A percentile compares a stretch with the other conserved stretches of the same genome.
These are phyloP conservation scores for Drepanosiphum platanoidis DNA, from an alignment of 2,888 invertebrate species.

Conservation along the genomic window DNA sequence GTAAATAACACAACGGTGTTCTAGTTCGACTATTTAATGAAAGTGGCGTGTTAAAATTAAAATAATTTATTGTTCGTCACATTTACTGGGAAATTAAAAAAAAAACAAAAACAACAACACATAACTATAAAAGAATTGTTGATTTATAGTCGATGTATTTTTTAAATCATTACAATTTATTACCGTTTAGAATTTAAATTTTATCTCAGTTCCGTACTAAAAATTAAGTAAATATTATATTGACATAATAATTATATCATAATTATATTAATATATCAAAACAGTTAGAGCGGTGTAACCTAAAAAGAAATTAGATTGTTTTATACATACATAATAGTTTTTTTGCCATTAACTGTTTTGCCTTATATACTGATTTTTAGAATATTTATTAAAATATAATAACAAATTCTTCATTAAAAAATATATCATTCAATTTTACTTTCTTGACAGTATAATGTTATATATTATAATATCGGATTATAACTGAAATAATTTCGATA, in stretches of 20 bases:
- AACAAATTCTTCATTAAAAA: no score
- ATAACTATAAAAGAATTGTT: not conserved
- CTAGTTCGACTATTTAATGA: not conserved
- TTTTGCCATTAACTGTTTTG: not conserved
- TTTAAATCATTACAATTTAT: not conserved
- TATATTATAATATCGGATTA: no score
- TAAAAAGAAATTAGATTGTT: not conserved
- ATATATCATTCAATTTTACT: no score
- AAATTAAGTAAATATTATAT: not conserved
- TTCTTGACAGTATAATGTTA: no score
- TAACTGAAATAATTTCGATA: no score
- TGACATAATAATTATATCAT: not conserved
- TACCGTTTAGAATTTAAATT: not conserved
- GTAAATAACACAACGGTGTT: not conserved
- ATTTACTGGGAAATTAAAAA: not conserved
- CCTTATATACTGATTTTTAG: not conserved
- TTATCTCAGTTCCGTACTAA: not conserved
- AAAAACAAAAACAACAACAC: not conserved
- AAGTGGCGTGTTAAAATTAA: conserved; percentile 2
- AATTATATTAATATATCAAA: not conserved
- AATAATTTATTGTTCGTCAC: not conserved
- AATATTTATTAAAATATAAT: no score
- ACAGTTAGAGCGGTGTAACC: not conserved
- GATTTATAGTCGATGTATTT: not conserved
- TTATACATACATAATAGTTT: not conserved